Percentiles rank a stretch among this genome's conserved stretches.
These are phyloP conservation scores for Anomalospiza imberbis DNA, from an alignment of 2,797 vertebrate species.

Conservation along the genomic window DNA sequence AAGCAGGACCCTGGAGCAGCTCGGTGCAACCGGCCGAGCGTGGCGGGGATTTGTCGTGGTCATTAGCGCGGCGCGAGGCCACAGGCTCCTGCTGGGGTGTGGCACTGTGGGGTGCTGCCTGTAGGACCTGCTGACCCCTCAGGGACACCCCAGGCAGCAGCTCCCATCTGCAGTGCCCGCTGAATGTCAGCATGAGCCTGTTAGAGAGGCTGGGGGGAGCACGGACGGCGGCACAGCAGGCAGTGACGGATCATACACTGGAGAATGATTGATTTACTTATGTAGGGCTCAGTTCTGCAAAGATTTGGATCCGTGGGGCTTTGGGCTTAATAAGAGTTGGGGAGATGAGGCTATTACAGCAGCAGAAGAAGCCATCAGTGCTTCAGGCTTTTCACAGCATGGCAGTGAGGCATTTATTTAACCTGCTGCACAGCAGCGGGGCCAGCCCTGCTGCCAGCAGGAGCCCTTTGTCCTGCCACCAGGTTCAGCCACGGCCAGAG, in stretches of 20 bases:
- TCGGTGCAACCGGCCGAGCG: neutral
- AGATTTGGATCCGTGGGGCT: neutral
- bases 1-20: neutral
- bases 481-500: fast-evolving
- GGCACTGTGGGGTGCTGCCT: neutral
- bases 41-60: neutral
- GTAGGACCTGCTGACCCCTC: neutral
- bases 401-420: neutral
- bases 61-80: fast-evolving
- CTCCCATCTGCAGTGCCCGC: neutral
- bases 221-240: neutral
- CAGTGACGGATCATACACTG: neutral
- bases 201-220: neutral
- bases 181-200: neutral
- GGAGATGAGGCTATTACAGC: neutral
- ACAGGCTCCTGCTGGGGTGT: neutral
- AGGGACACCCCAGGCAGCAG: neutral
- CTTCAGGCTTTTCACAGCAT: neutral
- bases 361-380: neutral
- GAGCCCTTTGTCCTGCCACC: neutral
- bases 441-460: neutral
- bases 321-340: neutral
- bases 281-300: conserved; percentile 12
- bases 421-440: fast-evolving
- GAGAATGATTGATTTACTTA: conserved; percentile 6